Evolutionary conservation across 2,888 invertebrate species (phyloP).

Genomic region (Cyrtodaria siliqua): DNA sequence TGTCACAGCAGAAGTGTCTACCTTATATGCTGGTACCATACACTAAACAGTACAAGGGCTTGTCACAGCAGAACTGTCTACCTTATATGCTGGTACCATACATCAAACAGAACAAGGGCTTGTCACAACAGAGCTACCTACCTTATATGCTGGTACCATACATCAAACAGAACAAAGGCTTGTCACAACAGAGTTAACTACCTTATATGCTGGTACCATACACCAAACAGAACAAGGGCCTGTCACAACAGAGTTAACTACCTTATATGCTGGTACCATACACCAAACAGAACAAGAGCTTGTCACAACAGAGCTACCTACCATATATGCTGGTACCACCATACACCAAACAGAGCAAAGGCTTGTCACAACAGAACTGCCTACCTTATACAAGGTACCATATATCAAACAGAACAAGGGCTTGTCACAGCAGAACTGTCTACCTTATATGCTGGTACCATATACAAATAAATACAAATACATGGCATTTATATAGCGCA

Average conservation of each 20-base stretch:
- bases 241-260: too few species aligned
- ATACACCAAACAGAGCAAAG: slow-evolving; percentile 83
- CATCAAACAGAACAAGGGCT: slow-evolving; percentile 83
- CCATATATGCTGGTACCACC: slow-evolving; percentile 84
- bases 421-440: too few species aligned
- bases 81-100: slow-evolving; percentile 83
- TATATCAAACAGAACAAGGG: too few species aligned
- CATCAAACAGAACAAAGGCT: slow-evolving; percentile 83
- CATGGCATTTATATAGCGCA: too few species aligned
- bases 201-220: slow-evolving; percentile 87
- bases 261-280: slow-evolving; percentile 84
- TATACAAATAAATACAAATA: too few species aligned
- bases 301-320: slow-evolving; percentile 86
- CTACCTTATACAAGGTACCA: too few species aligned
- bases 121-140: slow-evolving; percentile 86
- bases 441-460: too few species aligned
- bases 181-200: slow-evolving; percentile 87
- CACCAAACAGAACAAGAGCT: slow-evolving; percentile 83
- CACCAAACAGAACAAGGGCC: slow-evolving; percentile 85
- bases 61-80: slow-evolving; percentile 86
- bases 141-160: slow-evolving; percentile 83
- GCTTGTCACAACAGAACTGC: slow-evolving; percentile 86
- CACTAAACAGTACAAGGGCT: slow-evolving; percentile 83
- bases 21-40: slow-evolving; percentile 83
- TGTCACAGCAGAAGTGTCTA: too few species aligned